Evolutionary conservation across 2,888 invertebrate species (phyloP).

Genomic region (Tanypteryx hageni): DNA sequence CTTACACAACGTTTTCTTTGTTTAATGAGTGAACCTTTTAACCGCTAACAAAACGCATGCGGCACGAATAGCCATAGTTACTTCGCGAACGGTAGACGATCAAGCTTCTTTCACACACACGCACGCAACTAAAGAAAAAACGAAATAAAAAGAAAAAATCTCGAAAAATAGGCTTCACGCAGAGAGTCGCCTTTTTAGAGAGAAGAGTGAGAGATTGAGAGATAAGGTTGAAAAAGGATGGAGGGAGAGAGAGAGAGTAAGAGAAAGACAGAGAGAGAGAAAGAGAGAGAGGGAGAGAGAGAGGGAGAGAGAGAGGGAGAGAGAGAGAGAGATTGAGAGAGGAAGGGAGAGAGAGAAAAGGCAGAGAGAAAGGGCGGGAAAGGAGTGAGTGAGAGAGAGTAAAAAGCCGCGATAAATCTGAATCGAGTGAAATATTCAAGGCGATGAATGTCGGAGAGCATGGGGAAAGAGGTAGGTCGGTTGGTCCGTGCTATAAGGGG

Average conservation of each 20-base stretch:
- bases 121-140: no score
- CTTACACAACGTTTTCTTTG: no score
- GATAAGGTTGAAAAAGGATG: not conserved
- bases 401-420: constrained; percentile 63
- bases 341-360: not conserved
- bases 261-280: not conserved
- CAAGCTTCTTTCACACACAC: no score
- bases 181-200: no score
- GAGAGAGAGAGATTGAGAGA: no score
- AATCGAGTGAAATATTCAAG: constrained; percentile 63
- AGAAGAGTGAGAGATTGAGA: not conserved
- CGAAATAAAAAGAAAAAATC: no score
- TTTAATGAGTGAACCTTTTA: no score
- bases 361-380: not conserved
- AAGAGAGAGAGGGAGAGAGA: not conserved
- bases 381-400: constrained; percentile 16
- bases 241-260: not conserved
- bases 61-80: no score
- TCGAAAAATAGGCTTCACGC: no score
- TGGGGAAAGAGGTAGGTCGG: not conserved
- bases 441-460: constrained; percentile 53
- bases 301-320: not conserved
- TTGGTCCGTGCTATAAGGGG: not conserved
- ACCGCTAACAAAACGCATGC: no score
- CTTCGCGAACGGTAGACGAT: no score